Conservation (phyloP, 2,888 invertebrate genomes). For the Eueremaeus valkanovi region DNA sequence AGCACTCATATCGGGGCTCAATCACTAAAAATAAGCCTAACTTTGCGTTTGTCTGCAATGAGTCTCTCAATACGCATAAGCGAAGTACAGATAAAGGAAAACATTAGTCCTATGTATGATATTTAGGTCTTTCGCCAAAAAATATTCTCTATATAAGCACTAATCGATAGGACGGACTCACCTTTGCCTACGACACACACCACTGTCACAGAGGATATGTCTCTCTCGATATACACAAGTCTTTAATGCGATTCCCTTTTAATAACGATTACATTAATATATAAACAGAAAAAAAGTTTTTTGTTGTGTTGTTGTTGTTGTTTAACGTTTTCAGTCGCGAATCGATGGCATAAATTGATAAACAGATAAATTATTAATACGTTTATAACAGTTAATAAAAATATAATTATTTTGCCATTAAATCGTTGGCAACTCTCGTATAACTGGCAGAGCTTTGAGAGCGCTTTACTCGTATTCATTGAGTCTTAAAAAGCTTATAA, state of each 20-base stretch:
- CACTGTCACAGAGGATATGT: not conserved
- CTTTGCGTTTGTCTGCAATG: not conserved
- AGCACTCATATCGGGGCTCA: not conserved
- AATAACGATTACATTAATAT: not conserved
- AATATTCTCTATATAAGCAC: slow-evolving; percentile 5
- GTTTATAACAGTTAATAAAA: not conserved
- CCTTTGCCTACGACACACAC: slow-evolving; percentile 24
- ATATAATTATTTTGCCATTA: not conserved
- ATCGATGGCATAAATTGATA: slow-evolving; percentile 31
- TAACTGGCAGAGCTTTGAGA: too few relatives aligned
- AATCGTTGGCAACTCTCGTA: not conserved
- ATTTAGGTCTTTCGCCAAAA: slow-evolving; percentile 36
- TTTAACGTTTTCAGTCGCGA: not conserved
- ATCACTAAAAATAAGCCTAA: slow-evolving; percentile 2
- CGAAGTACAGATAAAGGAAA: slow-evolving; percentile 12
- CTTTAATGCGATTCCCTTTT: not conserved
- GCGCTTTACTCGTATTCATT: not conserved
- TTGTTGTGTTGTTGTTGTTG: not conserved
- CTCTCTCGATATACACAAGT: too few relatives aligned
- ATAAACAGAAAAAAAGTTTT: not conserved
- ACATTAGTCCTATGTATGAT: not conserved
- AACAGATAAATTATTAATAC: slow-evolving; percentile 4
- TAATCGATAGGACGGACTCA: slow-evolving; percentile 35
- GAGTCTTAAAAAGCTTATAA: too few relatives aligned
- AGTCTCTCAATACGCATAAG: not conserved